phyloP scores from a whole-genome alignment of 2,888 invertebrate species.

The Torymus auratus region DNA sequence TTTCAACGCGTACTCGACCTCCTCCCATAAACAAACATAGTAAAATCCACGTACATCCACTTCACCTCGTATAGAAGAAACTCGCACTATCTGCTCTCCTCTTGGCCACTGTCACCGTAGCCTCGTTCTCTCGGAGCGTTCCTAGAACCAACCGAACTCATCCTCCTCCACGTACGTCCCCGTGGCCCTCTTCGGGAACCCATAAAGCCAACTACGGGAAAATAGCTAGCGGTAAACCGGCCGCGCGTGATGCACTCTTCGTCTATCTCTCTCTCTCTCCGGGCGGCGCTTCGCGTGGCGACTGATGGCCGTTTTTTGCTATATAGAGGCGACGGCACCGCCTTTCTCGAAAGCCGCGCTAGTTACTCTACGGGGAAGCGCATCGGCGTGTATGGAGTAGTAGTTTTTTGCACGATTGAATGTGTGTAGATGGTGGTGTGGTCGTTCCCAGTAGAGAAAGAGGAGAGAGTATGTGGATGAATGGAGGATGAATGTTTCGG shows the following conservation, averaged over 20 bases:
- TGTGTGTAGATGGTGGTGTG: not conserved
- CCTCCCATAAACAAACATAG: no score
- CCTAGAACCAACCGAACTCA: slow-evolving; percentile 20
- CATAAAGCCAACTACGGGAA: no score
- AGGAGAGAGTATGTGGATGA: not conserved
- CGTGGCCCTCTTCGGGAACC: no score
- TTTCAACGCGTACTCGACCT: no score
- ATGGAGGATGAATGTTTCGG: no score
- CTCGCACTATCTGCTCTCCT: no score
- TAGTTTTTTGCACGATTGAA: not conserved
- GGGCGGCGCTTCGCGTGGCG: not conserved
- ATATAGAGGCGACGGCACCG: not conserved
- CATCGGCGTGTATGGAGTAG: slow-evolving; percentile 18
- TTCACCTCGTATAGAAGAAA: no score
- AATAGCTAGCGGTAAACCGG: no score
- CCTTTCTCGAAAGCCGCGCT: slow-evolving; percentile 14
- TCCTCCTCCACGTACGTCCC: not conserved
- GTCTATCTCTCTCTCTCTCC: not conserved
- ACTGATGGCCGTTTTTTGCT: not conserved
- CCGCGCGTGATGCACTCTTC: not conserved
- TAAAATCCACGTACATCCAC: no score
- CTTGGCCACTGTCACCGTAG: not conserved
- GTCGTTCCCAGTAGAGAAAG: not conserved
- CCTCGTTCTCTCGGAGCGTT: not conserved
- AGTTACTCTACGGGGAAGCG: not conserved